Conservation (phyloP, 2,888 invertebrate genomes). For the Magallana nippona region DNA sequence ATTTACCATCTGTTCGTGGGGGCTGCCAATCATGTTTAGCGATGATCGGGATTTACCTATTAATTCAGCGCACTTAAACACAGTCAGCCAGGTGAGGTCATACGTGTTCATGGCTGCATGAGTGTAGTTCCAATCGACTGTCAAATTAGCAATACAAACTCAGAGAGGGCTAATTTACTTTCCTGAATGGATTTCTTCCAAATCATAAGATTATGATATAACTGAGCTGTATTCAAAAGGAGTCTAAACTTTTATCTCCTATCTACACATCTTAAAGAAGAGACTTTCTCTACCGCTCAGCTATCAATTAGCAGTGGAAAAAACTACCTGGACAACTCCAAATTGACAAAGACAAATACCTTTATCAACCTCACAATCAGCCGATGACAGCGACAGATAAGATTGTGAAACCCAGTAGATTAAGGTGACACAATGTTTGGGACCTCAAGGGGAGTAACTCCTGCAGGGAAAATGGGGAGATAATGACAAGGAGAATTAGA, state of each 20-base stretch:
- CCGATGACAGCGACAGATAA: conserved; percentile 16
- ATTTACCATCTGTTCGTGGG: conserved; percentile 19
- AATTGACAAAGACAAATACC: conserved; percentile 30
- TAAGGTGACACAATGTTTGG: conserved; percentile 27
- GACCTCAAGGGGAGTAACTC: conserved; percentile 30
- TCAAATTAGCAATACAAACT: conserved; percentile 28
- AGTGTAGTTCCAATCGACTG: conserved; percentile 20
- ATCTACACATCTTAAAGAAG: background rate
- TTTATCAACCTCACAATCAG: conserved; percentile 26
- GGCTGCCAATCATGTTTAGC: conserved; percentile 31
- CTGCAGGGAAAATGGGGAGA: conserved; percentile 27
- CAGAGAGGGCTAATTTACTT: conserved; percentile 2
- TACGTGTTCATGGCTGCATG: conserved; percentile 8
- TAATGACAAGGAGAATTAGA: conserved; percentile 24
- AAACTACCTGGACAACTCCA: conserved; percentile 10
- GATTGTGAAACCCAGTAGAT: conserved; percentile 24
- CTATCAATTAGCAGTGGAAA: conserved; percentile 23
- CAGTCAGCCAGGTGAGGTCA: conserved; percentile 11
- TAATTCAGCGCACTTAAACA: conserved; percentile 25
- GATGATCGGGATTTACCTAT: conserved; percentile 24
- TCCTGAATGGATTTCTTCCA: background rate
- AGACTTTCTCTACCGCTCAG: background rate
- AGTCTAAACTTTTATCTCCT: background rate
- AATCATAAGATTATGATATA: conserved; percentile 19
- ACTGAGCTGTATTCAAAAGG: background rate